Percentiles rank a stretch among this genome's conserved stretches.
These are phyloP conservation scores for Acronicta alni DNA, from an alignment of 2,888 invertebrate genomes.

Conservation along the genomic window DNA sequence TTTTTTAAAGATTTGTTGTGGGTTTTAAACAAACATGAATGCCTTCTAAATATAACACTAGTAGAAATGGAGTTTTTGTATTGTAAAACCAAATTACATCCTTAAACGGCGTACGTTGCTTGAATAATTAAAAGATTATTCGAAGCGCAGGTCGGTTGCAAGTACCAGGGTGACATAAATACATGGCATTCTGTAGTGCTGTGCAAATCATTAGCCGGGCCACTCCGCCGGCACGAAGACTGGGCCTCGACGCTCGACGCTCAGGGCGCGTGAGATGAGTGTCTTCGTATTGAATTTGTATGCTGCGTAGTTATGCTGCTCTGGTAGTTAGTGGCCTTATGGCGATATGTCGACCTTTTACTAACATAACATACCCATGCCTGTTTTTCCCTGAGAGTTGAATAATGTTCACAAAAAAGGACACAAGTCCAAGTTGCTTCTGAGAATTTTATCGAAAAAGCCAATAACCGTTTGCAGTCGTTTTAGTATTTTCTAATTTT, in stretches of 20 bases:
- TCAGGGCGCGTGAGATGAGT: constrained; percentile 44
- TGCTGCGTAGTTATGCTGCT: constrained; percentile 37
- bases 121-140: constrained; percentile 54
- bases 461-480: too few species aligned
- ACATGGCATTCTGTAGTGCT: constrained; percentile 51
- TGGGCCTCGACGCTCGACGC: constrained; percentile 56
- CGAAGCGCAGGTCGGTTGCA: constrained; percentile 43
- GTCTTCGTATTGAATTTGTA: constrained; percentile 52
- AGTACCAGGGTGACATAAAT: constrained; percentile 51
- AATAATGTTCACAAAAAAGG: too few species aligned
- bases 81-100: constrained; percentile 18
- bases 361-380: too few species aligned
- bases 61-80: not conserved
- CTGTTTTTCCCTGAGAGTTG: too few species aligned
- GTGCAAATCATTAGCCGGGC: constrained; percentile 69
- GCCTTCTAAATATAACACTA: not conserved
- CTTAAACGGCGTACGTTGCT: constrained; percentile 31
- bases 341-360: not conserved
- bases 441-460: too few species aligned
- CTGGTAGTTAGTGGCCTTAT: constrained; percentile 20
- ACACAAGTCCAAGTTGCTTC: too few species aligned
- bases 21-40: not conserved
- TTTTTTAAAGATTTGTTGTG: not conserved
- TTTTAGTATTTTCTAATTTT: too few species aligned
- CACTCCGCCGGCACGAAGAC: constrained; percentile 51